A percentile compares a stretch with the other conserved stretches of the same genome.
Conservation (phyloP, 1,140 invertebrate genomes). For the Cydia splendana region DNA sequence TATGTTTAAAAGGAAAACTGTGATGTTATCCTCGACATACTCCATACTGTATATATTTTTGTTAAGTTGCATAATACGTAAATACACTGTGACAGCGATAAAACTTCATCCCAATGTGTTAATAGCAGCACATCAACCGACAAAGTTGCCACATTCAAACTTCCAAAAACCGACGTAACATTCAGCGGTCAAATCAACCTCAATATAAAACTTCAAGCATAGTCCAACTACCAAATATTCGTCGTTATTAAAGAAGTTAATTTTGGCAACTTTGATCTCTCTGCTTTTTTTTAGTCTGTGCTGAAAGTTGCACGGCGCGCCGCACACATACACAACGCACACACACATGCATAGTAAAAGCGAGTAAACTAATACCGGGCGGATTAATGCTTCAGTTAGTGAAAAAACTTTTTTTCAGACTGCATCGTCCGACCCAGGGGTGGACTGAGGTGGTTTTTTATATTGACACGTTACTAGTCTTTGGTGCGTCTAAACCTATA, state of each 20-base stretch:
- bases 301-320: constrained; percentile 69
- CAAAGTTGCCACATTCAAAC: constrained; percentile 17
- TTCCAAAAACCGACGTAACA: constrained; percentile 1
- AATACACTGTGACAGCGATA: constrained; percentile 5
- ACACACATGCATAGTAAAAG: constrained; percentile 68
- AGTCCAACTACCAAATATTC: constrained; percentile 26
- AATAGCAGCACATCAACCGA: not conserved
- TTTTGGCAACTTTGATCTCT: constrained; percentile 45
- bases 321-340: constrained; percentile 61
- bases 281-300: constrained; percentile 66
- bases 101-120: constrained; percentile 13
- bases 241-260: constrained; percentile 38
- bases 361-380: constrained; percentile 79
- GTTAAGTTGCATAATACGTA: not conserved
- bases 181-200: constrained; percentile 26
- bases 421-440: constrained; percentile 73
- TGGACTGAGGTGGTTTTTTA: constrained; percentile 49
- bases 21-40: no score
- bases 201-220: constrained; percentile 23
- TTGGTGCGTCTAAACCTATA: not conserved
- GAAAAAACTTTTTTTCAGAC: constrained; percentile 80
- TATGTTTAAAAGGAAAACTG: no score
- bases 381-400: constrained; percentile 80
- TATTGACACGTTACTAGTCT: not conserved
- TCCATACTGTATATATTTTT: no score